phyloP scores from a whole-genome alignment of 1,140 invertebrate species.

The Lepidostoma basale region DNA sequence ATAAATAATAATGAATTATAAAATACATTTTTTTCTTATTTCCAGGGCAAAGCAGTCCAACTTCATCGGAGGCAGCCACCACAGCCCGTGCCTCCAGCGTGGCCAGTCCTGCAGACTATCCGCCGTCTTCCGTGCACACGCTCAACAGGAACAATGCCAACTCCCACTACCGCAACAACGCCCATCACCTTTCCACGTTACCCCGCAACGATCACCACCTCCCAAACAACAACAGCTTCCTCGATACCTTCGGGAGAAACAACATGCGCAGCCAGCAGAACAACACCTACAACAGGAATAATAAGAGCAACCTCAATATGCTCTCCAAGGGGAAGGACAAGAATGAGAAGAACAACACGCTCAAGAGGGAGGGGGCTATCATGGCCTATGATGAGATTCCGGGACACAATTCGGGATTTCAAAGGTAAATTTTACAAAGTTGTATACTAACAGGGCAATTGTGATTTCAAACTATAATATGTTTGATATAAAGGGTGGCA shows the following conservation, averaged over 20 bases:
- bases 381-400: conserved; percentile 65
- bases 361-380: conserved; percentile 52
- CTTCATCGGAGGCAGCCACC: conserved; percentile 79
- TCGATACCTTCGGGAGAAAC: conserved; percentile 44
- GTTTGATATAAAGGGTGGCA: no score
- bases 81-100: conserved; percentile 80
- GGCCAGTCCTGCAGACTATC: conserved; percentile 49
- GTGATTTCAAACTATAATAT: no score
- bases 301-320: conserved; percentile 50
- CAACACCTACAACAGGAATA: conserved; percentile 45
- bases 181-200: conserved; percentile 57
- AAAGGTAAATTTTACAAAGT: conserved; percentile 64
- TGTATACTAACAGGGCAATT: no score
- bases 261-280: conserved; percentile 55
- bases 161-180: conserved; percentile 48
- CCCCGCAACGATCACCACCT: conserved; percentile 61
- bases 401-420: conserved; percentile 63
- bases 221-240: conserved; percentile 49
- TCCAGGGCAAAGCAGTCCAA: conserved; percentile 77
- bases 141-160: conserved; percentile 54
- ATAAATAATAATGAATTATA: conserved; percentile 10
- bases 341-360: conserved; percentile 51
- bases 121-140: conserved; percentile 59
- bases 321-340: conserved; percentile 53
- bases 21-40: conserved; percentile 21